Evolutionary conservation across 2,113 vertebrate genomes (phyloP).

Genomic region (Ptyas mucosa): DNA sequence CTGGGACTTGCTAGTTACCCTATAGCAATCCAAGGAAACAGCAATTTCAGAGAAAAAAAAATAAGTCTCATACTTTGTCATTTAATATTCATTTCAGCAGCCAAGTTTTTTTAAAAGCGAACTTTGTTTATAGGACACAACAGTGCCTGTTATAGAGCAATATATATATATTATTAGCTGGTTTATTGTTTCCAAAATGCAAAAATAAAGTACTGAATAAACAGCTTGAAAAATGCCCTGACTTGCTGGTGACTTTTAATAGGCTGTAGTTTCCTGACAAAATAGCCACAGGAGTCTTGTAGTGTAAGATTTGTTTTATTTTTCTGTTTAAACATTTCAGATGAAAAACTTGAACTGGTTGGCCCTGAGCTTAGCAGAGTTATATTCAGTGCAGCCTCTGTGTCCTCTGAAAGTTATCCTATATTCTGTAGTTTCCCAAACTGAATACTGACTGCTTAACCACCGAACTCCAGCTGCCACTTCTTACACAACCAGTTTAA

Average conservation of each 20-base stretch:
- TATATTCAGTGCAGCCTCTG: background rate
- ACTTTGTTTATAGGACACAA: background rate
- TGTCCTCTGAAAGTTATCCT: background rate
- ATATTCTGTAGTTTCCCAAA: background rate
- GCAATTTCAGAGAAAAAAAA: background rate
- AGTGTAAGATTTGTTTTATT: background rate
- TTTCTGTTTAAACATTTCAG: background rate
- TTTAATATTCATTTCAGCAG: background rate
- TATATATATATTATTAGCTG: constrained; percentile 3
- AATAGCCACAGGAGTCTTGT: background rate
- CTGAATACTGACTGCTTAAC: background rate
- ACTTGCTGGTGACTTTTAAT: background rate
- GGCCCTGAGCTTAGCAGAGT: background rate
- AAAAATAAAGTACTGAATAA: background rate
- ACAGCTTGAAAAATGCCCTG: constrained; percentile 10
- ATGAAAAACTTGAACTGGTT: background rate
- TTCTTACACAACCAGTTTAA: background rate
- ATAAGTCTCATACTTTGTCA: background rate
- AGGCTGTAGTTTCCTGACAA: background rate
- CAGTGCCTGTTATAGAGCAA: background rate
- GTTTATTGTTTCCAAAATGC: background rate
- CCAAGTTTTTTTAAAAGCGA: background rate
- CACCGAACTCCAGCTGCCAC: background rate
- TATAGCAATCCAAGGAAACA: background rate
- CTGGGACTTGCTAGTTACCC: fast-evolving